phyloP scores from a whole-genome alignment of 2,888 invertebrate genomes.

The Myathropa florea region DNA sequence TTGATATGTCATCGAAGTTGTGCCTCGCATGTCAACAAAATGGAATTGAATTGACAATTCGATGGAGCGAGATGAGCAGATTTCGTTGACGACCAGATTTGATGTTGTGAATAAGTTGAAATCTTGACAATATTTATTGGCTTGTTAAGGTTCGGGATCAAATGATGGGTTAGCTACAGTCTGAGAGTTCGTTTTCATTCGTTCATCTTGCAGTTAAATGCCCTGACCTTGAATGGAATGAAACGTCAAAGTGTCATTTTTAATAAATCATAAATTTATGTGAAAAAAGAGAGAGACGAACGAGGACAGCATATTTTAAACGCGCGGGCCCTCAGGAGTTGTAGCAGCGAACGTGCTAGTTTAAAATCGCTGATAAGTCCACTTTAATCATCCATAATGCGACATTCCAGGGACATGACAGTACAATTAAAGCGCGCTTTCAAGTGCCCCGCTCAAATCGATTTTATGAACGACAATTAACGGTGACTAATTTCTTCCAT shows the following conservation, averaged over 20 bases:
- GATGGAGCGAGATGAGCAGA: not conserved
- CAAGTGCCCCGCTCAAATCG: not conserved
- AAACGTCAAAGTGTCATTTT: no score
- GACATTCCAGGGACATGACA: not conserved
- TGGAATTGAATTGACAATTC: not conserved
- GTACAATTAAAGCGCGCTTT: not conserved
- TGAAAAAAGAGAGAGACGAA: no score
- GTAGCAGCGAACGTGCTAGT: not conserved
- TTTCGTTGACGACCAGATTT: not conserved
- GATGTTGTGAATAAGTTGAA: not conserved
- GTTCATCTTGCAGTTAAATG: no score
- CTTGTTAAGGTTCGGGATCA: not conserved
- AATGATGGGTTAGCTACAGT: not conserved
- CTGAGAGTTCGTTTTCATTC: not conserved
- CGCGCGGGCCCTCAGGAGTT: not conserved
- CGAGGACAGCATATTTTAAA: no score
- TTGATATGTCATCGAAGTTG: not conserved
- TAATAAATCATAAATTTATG: no score
- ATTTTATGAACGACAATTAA: not conserved
- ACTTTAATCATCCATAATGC: not conserved
- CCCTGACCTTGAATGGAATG: no score
- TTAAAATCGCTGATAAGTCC: not conserved
- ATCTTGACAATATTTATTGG: not conserved
- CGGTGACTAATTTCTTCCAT: not conserved
- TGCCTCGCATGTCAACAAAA: not conserved